Base-by-base conservation (phyloP, 2,113 vertebrate species). In the Corvus hawaiiensis region DNA sequence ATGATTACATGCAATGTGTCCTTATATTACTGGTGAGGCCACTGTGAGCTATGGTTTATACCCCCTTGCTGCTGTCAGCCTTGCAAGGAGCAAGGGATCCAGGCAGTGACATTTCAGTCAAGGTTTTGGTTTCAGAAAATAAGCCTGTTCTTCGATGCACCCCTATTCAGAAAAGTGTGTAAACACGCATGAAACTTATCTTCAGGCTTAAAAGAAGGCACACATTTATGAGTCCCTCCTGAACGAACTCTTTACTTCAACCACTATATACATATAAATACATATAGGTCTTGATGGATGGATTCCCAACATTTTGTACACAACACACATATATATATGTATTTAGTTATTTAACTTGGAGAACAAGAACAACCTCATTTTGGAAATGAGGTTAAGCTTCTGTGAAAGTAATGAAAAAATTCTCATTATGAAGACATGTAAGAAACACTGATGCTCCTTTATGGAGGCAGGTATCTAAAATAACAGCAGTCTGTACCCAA, bases 351-450 rank as follows among this genome's bases (percentile, higher is more conserved):
- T 79, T 73, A 79, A 76, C 71, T 59, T 55, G 19, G 64, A 81
- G 59, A 67, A 69, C 10, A 86, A 85, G 64, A 77, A 33, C 68
- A 71, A 78, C 15, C 32, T 93, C 21, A 27, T 76, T 96, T 66
- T 86, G 59, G 49, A 92, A 96, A 93, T 81, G 6, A 95, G 61
- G 83, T 81, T 87, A 89, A 86, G 52, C 64, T 48, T 86, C 78
- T 69, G 30, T 74, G 73, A 94, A 94, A 92, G 77, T 27, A 87
- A 48, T 82, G 62, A 79, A 63, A 90, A 63, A 68, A 49, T 44
- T 87, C 35, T 90, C 54, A 44, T 87, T 73, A 71, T 46, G 66
- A 78, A 91, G 73, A 73, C 23, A 73, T 33, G 28, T 33, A 73
- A 83, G 90, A 90, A 94, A 66, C 63, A 83, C 20, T 58, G 43